Percentiles rank a stretch among this genome's conserved stretches.
These are phyloP conservation scores for Koerneria pararmatus DNA, from an alignment of 2,888 invertebrate genomes.

Conservation along the genomic window DNA sequence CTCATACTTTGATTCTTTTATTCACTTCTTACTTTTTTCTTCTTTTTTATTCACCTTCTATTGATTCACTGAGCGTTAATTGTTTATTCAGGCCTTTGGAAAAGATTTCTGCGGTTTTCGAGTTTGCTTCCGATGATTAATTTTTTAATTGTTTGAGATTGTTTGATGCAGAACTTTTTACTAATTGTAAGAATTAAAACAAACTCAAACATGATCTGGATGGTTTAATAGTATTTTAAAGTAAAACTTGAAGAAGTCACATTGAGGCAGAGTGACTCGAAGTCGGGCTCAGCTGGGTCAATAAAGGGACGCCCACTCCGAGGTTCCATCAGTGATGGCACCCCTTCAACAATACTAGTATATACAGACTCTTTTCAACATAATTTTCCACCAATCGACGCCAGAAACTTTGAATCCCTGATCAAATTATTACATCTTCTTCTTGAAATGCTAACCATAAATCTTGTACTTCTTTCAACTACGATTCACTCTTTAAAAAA, in stretches of 20 bases:
- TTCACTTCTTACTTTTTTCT: background rate
- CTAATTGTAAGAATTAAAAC: background rate
- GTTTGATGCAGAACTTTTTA: background rate
- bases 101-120: too few relatives aligned
- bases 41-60: background rate
- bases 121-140: too few relatives aligned
- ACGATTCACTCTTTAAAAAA: too few relatives aligned
- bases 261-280: conserved; percentile 44
- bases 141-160: background rate
- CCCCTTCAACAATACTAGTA: background rate
- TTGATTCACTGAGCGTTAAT: too few relatives aligned
- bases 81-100: too few relatives aligned
- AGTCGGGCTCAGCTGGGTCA: conserved; percentile 47
- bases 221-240: background rate
- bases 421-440: background rate
- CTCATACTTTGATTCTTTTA: background rate
- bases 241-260: conserved; percentile 16
- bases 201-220: background rate
- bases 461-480: too few relatives aligned
- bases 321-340: conserved; percentile 28
- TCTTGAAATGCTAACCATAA: too few relatives aligned
- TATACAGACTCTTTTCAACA: background rate
- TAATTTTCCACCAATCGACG: background rate
- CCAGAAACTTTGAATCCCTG: background rate
- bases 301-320: conserved; percentile 38